Evolutionary conservation across 2,797 vertebrate genomes (phyloP), one percentile per base, ranked within the genome.

Genomic region (Sebastolobus alascanus): DNA sequence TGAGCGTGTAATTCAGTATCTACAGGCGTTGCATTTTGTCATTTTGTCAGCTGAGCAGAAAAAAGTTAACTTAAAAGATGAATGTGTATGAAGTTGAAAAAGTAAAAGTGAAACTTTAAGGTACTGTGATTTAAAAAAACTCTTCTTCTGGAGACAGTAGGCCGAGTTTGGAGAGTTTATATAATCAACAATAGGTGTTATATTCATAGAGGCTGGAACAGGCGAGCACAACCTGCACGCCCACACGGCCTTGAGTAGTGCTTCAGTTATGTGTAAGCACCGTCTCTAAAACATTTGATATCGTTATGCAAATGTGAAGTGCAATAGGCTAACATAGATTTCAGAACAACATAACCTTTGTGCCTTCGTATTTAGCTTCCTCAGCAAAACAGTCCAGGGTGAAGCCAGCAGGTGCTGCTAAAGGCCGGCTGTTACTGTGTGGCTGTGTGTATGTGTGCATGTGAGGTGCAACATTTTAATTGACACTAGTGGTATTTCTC

Each of bases 281-380:
- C 13, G 46, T 63, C 69, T 75, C 70, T 69, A 71, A 76, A 86
- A 76, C 63, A 43, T 65, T 70, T 78, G 55, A 84, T 77, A 70
- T 84, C 78, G 74, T 84, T 83, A 90, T 87, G 81, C 68, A 87
- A 84, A 86, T 81, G 37, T 50, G 3, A 73, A 81, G 80, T 71
- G 67, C 68, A 74, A 81, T 58, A 68, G 77, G 65, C 59, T 85
- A 72, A 84, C 75, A 58, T 16, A 72, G 60, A 84, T 79, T 84
- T 83, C 66, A 77, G 73, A 84, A 70, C 59, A 74, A 77, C 68
- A 80, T 66, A 77, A 83, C 73, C 61, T 35, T 11, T 11, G 14
- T 69, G 75, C 38, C 59, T 65, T 73, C 46, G 25, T 58, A 61
- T 70, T 73, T 70, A 78, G 75, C 71, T 68, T 67, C 31, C 12